Percentiles rank a stretch among this genome's conserved stretches.
phyloP scores from a whole-genome alignment of 1,140 invertebrate genomes.

The Thaumetopoea pityocampa region DNA sequence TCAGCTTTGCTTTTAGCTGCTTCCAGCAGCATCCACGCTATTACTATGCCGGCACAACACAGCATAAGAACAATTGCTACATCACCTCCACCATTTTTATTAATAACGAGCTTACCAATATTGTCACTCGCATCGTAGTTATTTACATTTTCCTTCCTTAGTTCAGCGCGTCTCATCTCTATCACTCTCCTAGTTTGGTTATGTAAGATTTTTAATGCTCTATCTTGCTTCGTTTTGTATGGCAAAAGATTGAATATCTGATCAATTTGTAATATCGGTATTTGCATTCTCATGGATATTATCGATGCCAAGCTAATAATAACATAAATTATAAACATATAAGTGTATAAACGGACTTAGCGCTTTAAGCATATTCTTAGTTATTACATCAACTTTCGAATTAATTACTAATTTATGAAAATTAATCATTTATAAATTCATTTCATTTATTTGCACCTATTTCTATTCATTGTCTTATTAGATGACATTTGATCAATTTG shows the following conservation, averaged over 20 bases:
- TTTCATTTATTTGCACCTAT: too few species aligned
- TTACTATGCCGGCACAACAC: too few species aligned
- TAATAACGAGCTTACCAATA: constrained; percentile 27
- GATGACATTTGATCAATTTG: too few species aligned
- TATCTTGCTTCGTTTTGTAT: constrained; percentile 68
- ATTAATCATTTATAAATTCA: too few species aligned
- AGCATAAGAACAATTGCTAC: too few species aligned
- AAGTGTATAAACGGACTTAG: background rate
- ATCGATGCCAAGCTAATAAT: constrained; percentile 55
- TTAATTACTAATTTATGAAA: too few species aligned
- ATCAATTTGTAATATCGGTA: constrained; percentile 47
- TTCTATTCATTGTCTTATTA: too few species aligned
- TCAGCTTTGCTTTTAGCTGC: too few species aligned
- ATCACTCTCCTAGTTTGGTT: constrained; percentile 80
- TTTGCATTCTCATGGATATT: constrained; percentile 50
- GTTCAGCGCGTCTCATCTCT: constrained; percentile 48
- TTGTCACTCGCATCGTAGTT: constrained; percentile 25
- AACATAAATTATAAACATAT: constrained; percentile 24
- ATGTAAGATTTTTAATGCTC: constrained; percentile 81
- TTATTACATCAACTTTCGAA: too few species aligned
- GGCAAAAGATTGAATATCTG: constrained; percentile 52
- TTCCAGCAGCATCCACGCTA: too few species aligned
- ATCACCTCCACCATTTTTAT: background rate
- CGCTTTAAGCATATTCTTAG: too few species aligned
- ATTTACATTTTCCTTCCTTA: constrained; percentile 39